These are phyloP conservation scores for Rosalia funebris DNA, from an alignment of 2,888 invertebrate species.

Conservation along the genomic window DNA sequence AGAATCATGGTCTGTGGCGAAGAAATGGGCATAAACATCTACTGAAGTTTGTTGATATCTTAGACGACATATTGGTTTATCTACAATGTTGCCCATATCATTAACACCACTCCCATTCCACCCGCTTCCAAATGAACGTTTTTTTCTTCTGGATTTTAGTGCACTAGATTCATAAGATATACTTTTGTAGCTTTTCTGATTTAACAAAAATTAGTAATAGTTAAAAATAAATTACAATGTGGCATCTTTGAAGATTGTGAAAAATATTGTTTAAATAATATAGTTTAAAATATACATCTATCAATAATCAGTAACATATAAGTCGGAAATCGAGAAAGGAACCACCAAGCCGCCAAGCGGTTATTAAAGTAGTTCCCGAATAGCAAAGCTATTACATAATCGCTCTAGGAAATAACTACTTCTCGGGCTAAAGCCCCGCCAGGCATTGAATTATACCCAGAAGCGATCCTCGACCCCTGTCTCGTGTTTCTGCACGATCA, in stretches of 20 bases:
- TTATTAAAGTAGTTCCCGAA: no score
- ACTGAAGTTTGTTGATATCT: conserved; percentile 93
- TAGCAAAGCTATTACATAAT: no score
- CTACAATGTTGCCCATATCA: conserved; percentile 74
- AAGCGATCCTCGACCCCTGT: no score
- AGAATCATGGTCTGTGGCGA: conserved; percentile 92
- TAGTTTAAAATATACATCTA: background rate
- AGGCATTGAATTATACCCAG: no score
- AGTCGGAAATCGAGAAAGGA: no score
- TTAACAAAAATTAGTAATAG: no score
- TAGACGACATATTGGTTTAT: conserved; percentile 77
- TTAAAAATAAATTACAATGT: conserved; percentile 24
- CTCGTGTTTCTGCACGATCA: no score
- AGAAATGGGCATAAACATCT: conserved; percentile 91
- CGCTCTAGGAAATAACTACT: no score
- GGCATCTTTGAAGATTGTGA: background rate
- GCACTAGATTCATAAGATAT: no score
- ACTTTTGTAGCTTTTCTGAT: no score
- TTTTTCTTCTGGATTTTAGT: conserved; percentile 48
- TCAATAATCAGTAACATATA: background rate
- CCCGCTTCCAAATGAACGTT: conserved; percentile 70
- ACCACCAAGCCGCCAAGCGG: no score
- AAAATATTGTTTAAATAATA: background rate
- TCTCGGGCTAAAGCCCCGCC: no score
- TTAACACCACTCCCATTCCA: conserved; percentile 66